A percentile compares a stretch with the other conserved stretches of the same genome.
These are phyloP conservation scores for Geophilus truncorum DNA, from an alignment of 2,888 invertebrate species.

Conservation along the genomic window DNA sequence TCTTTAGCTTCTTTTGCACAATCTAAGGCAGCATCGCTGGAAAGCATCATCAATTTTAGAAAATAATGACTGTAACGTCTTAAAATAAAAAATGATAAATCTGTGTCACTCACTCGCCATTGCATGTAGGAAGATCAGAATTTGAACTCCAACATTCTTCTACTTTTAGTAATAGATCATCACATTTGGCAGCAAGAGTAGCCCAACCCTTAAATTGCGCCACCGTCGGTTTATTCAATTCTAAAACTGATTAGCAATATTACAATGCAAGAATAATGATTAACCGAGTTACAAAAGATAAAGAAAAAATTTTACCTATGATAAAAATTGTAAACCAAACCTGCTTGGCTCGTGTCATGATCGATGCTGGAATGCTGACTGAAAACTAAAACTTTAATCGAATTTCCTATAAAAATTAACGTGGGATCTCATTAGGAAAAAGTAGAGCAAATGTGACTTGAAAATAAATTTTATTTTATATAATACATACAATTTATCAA, in stretches of 20 bases:
- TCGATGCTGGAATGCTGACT: neutral
- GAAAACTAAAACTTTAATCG: neutral
- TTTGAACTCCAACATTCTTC: neutral
- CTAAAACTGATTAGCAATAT: neutral
- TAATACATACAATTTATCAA: neutral
- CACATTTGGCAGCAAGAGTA: neutral
- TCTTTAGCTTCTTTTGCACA: neutral
- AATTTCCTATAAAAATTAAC: slow-evolving; percentile 2
- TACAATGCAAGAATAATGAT: no score
- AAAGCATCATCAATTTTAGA: no score
- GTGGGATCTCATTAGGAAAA: neutral
- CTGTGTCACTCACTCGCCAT: neutral
- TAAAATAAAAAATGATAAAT: neutral
- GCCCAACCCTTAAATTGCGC: neutral
- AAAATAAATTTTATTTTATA: slow-evolving; percentile 20
- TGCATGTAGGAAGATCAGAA: neutral
- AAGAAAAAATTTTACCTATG: neutral
- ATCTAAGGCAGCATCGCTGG: neutral
- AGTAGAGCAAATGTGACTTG: slow-evolving; percentile 18
- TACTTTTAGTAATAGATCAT: neutral
- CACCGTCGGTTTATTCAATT: neutral
- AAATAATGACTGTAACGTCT: neutral
- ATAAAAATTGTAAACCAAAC: neutral
- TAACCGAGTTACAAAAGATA: no score
- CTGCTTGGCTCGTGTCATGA: neutral